Evolutionary conservation across 2,797 vertebrate species (phyloP), one percentile per base, ranked within the genome.

Genomic region (Lepus oiostolus): DNA sequence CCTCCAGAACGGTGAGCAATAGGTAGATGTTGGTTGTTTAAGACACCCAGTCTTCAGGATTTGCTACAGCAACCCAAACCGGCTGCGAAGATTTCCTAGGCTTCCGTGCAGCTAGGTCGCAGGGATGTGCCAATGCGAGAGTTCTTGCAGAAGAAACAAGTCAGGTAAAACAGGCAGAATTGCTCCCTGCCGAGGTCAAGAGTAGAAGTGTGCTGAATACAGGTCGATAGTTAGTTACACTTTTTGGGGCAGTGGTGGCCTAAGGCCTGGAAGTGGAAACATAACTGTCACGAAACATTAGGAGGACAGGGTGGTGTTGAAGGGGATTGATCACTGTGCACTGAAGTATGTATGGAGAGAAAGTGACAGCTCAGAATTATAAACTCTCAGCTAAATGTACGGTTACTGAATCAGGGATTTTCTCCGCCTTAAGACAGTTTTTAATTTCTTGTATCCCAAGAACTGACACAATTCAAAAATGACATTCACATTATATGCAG

Each of bases 381-480:
- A 32, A 65, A 83, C 72, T 28, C 26, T 80, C 75, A 38, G 54
- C 21, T 65, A 54, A 86, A 65, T 72, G 4, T 47, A 50, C 47
- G 47, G 11, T 75, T 67, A 32, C 35, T 21, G 16, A 54, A 81
- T 19, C 16, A 42, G 24, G 30, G 24, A 32, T 88, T 68, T 93
- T 47, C 19, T 68, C n/a, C 22, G 12, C 30, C 24, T 9, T 83
- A 28, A 75, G 42, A 72, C 21, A 60, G 13, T n/a, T 81, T 50
- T 67, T 74, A 87, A 83, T 21, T 67, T 85, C 62, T 63, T 68
- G n/a, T 67, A 35, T 14, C 19, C 14, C 30, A 54, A 21, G 80
- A 67, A 30, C 24, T 80, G 67, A 71, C 11, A n/a, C 38, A 77
- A 77, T 70, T 85, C 28, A 68, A 89, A 87, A 82, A 68, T 85